Percentiles rank a stretch among this genome's conserved stretches.
These are phyloP conservation scores for Agriopis leucophaearia DNA, from an alignment of 2,888 invertebrate species.

Conservation along the genomic window DNA sequence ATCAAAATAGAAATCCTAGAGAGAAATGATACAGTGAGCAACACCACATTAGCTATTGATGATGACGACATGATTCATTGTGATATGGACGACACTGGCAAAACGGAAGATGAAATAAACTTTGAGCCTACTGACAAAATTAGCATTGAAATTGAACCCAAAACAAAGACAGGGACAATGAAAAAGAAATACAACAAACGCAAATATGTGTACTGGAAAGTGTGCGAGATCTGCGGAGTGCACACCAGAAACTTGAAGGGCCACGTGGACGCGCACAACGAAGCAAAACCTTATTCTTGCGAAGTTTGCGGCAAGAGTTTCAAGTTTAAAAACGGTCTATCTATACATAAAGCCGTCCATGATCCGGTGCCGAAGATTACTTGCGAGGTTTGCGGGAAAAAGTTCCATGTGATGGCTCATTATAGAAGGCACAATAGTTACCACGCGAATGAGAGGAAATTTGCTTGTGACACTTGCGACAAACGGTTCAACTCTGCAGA, in stretches of 20 bases:
- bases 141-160: constrained; percentile 6
- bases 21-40: neutral
- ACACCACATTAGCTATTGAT: constrained; percentile 4
- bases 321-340: constrained; percentile 79
- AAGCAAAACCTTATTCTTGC: constrained; percentile 74
- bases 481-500: constrained; percentile 85
- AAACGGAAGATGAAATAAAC: constrained; percentile 44
- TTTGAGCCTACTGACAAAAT: constrained; percentile 7
- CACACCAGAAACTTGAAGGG: constrained; percentile 75
- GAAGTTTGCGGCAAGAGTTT: constrained; percentile 81
- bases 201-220: constrained; percentile 74
- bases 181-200: constrained; percentile 59
- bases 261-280: constrained; percentile 78
- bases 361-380: constrained; percentile 79
- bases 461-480: constrained; percentile 82
- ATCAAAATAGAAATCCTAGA: constrained; percentile 56
- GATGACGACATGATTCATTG: constrained; percentile 40
- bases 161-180: constrained; percentile 40
- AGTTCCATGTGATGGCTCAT: constrained; percentile 81
- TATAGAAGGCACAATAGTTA: constrained; percentile 82
- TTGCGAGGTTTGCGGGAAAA: constrained; percentile 84
- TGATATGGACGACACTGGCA: constrained; percentile 44
- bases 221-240: constrained; percentile 73
- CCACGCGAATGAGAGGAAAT: constrained; percentile 84
- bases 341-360: constrained; percentile 78